These are phyloP conservation scores for Euura saliciscinereae DNA, from an alignment of 1,140 invertebrate genomes.

Conservation along the genomic window DNA sequence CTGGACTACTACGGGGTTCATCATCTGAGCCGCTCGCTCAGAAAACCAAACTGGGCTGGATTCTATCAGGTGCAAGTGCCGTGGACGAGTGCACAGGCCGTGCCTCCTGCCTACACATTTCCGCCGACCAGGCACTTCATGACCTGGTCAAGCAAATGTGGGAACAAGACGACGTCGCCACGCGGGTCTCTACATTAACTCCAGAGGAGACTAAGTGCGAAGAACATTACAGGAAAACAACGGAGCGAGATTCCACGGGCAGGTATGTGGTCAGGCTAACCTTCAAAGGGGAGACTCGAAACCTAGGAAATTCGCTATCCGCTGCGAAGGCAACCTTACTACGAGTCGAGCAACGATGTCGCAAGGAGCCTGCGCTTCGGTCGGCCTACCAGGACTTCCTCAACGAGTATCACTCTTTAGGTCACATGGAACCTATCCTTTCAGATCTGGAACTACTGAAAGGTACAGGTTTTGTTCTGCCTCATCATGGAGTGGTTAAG, in stretches of 20 bases:
- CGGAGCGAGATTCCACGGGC: constrained; percentile 19
- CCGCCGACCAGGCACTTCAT: background rate
- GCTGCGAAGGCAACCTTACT: constrained; percentile 27
- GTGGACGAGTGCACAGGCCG: background rate
- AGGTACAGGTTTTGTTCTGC: constrained; percentile 20
- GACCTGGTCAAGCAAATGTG: constrained; percentile 33
- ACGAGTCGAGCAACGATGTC: constrained; percentile 30
- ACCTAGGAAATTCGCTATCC: constrained; percentile 26
- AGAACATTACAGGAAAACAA: background rate
- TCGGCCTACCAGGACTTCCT: constrained; percentile 37
- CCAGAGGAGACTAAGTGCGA: constrained; percentile 15
- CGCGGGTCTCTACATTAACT: background rate
- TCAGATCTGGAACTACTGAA: constrained; percentile 28
- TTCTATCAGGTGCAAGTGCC: constrained; percentile 10
- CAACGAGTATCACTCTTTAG: constrained; percentile 35
- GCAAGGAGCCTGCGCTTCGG: constrained; percentile 19
- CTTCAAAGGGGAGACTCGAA: constrained; percentile 12
- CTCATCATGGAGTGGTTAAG: constrained; percentile 29
- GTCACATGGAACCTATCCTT: constrained; percentile 33
- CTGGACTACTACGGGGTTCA: constrained; percentile 7
- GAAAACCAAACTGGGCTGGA: constrained; percentile 16
- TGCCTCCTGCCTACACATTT: background rate
- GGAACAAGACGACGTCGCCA: constrained; percentile 8
- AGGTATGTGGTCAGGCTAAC: constrained; percentile 28
- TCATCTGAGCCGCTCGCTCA: constrained; percentile 9